Conservation (phyloP, 2,888 invertebrate species). For the Malachius bipustulatus region DNA sequence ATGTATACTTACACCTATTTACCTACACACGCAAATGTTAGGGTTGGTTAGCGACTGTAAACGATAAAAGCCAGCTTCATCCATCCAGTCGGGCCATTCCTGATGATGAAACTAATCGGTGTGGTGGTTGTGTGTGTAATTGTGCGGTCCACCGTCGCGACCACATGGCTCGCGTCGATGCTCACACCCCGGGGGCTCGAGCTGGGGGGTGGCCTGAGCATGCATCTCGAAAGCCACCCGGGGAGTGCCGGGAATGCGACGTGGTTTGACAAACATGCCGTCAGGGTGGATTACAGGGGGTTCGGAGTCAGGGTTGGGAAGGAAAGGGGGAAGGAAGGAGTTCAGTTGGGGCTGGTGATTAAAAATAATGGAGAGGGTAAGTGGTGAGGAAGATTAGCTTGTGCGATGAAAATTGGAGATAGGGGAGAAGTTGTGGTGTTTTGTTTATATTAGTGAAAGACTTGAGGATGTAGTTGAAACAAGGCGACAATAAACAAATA, state of each 20-base stretch:
- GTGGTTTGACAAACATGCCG: conserved; percentile 41
- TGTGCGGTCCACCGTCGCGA: conserved; percentile 11
- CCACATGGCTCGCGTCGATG: conserved; percentile 26
- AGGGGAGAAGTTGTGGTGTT: too few species aligned
- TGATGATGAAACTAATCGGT: conserved; percentile 24
- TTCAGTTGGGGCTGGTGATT: conserved; percentile 34
- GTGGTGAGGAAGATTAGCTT: conserved; percentile 8
- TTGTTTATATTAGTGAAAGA: too few species aligned
- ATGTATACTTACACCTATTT: conserved; percentile 2
- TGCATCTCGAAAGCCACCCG: conserved; percentile 25
- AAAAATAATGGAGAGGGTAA: conserved; percentile 29
- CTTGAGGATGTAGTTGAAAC: too few species aligned
- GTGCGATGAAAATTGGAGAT: too few species aligned
- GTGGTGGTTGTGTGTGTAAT: conserved; percentile 21
- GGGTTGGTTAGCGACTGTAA: conserved; percentile 32
- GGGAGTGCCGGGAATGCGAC: conserved; percentile 30
- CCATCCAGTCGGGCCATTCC: conserved; percentile 21
- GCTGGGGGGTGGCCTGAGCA: conserved; percentile 25
- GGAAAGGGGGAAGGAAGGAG: conserved; percentile 39
- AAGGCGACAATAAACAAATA: too few species aligned
- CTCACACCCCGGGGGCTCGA: conserved; percentile 24
- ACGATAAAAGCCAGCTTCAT: conserved; percentile 29
- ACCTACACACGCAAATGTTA: conserved; percentile 27
- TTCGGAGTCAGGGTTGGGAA: conserved; percentile 42
- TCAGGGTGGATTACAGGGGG: conserved; percentile 44